phyloP scores from a whole-genome alignment of 2,888 invertebrate genomes.

The Stratiomys singularior region DNA sequence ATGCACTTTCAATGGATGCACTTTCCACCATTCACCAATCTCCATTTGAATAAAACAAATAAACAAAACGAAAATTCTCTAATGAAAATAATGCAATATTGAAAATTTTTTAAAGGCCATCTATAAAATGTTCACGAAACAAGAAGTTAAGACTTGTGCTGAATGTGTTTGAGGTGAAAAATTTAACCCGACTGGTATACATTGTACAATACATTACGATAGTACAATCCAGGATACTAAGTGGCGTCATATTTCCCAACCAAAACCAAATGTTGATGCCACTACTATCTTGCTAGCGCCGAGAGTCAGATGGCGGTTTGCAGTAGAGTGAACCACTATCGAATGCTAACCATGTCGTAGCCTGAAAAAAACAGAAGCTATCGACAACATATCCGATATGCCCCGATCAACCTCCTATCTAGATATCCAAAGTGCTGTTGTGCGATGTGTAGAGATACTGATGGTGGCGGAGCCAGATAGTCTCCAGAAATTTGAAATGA shows the following conservation, averaged over 20 bases:
- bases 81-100: slow-evolving; percentile 35
- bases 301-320: background rate
- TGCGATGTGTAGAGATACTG: too few species aligned
- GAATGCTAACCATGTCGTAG: slow-evolving; percentile 41
- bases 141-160: background rate
- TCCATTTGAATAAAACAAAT: slow-evolving; percentile 16
- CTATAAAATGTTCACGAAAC: slow-evolving; percentile 11
- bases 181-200: background rate
- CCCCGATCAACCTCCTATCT: slow-evolving; percentile 42
- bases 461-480: slow-evolving; percentile 46
- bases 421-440: slow-evolving; percentile 14
- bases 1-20: slow-evolving; percentile 14
- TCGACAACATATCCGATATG: slow-evolving; percentile 43
- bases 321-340: background rate
- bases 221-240: slow-evolving; percentile 27
- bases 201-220: background rate
- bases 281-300: background rate
- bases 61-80: background rate
- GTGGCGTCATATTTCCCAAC: slow-evolving; percentile 41
- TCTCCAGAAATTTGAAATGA: slow-evolving; percentile 49
- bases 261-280: background rate
- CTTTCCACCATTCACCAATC: background rate
- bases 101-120: slow-evolving; percentile 22
- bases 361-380: slow-evolving; percentile 28
- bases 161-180: slow-evolving; percentile 2